phyloP scores from a whole-genome alignment of 2,888 invertebrate genomes.

The Salticus scenicus region DNA sequence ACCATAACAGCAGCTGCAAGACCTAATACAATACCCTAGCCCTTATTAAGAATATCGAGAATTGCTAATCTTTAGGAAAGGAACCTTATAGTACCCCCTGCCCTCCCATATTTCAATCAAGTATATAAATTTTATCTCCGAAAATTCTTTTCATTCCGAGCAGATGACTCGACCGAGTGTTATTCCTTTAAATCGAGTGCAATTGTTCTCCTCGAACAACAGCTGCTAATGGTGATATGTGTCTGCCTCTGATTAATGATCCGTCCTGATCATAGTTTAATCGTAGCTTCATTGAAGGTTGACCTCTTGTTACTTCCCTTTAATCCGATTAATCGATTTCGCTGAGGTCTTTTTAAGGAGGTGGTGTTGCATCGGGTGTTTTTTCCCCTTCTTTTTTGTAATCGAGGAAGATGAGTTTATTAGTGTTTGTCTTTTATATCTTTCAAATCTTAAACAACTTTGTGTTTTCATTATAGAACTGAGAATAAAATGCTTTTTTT shows the following conservation, averaged over 20 bases:
- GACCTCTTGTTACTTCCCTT: conserved; percentile 15
- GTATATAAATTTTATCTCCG: neutral
- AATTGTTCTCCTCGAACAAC: conserved; percentile 52
- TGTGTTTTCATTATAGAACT: too few relatives aligned
- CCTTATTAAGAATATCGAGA: too few relatives aligned
- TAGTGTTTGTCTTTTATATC: neutral
- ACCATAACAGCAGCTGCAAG: too few relatives aligned
- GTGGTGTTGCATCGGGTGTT: neutral
- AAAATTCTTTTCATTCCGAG: neutral
- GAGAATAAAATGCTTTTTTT: too few relatives aligned
- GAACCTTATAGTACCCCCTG: neutral
- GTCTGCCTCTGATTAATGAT: conserved; percentile 42
- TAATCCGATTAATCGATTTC: conserved; percentile 53
- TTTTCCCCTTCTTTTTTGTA: too few relatives aligned
- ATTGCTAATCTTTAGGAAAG: neutral
- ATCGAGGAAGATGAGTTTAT: neutral
- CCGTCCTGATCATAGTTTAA: conserved; percentile 44
- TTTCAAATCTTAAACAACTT: too few relatives aligned
- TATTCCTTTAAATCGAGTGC: neutral
- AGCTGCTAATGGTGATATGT: conserved; percentile 49
- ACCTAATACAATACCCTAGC: too few relatives aligned
- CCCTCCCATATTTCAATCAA: neutral
- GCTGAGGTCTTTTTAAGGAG: neutral
- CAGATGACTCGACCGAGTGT: neutral
- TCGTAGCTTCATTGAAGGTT: conserved; percentile 31